Evolutionary conservation across 2,113 vertebrate species (phyloP), one percentile per base, ranked within the genome.

Genomic region (Cyprinus carpio): DNA sequence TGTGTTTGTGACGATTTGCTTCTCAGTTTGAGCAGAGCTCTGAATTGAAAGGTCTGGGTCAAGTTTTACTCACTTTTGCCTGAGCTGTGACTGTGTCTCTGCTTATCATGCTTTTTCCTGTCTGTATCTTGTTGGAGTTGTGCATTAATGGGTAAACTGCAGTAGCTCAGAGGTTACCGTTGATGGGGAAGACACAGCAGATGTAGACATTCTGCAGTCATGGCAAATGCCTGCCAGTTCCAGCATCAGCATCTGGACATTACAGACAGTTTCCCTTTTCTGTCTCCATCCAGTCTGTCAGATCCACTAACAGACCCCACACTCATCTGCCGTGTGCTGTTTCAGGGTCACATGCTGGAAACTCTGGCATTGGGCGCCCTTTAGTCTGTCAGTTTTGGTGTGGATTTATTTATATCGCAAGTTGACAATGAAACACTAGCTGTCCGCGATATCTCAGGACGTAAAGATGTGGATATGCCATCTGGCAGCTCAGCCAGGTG

Each of bases 341-440:
- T 69, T 69, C 80, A 69, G 64, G 64, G 25, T 86, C 72, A 76
- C 20, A 67, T 15, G 71, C 29, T 51, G 27, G 34, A 86, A 12
- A 13, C n/a, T 40, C 65, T 34, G 71, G 3, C 46, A 7, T 40
- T 16, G 10, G 23, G 16, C 11, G 4, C 31, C 69, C 54, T 34
- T 49, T 43, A 60, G 23, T 8, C 34, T 31, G 67, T 72, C 54
- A 86, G 58, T 74, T 60, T 83, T 46, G 34, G 18, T 8, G 10
- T 51, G 6, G 11, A 25, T 54, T 31, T 49, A 46, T 54, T 84
- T 65, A 25, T 62, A 49, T 67, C 43, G 16, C 34, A 13, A 54
- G 58, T n/a, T 81, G 79, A 81, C 60, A 81, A 81, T 81, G 79
- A 81, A 49, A 67, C 79, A 81, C 79, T 65, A 65, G 37, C 56